Conservation (phyloP, 2,113 vertebrate species). For the Anseranas semipalmata region DNA sequence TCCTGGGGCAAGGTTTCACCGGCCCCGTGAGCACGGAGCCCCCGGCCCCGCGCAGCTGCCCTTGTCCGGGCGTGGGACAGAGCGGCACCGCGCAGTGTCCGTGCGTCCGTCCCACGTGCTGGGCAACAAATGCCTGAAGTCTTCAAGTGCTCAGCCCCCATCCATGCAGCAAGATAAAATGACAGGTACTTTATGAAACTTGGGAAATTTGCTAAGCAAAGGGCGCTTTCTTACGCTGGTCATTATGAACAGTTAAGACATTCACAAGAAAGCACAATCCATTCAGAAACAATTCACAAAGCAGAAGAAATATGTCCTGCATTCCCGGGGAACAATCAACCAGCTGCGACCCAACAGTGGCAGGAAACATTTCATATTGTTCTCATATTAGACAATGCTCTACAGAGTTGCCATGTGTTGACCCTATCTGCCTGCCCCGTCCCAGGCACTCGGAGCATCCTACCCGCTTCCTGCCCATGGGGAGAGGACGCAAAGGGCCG, state of each 20-base stretch:
- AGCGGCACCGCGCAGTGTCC: background rate
- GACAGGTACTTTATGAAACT: background rate
- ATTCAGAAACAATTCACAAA: background rate
- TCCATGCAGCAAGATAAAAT: background rate
- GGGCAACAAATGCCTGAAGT: too few relatives aligned
- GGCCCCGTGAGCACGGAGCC: too few relatives aligned
- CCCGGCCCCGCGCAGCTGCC: background rate
- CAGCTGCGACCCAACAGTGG: background rate
- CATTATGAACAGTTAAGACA: background rate
- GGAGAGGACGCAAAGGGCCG: background rate
- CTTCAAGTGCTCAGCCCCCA: background rate
- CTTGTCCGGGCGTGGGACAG: background rate
- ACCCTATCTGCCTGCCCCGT: background rate
- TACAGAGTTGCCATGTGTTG: rapidly evolving
- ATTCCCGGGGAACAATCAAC: background rate
- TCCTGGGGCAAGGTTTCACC: too few relatives aligned
- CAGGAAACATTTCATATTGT: background rate
- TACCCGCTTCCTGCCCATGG: background rate
- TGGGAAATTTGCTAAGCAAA: background rate
- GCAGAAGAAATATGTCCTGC: background rate
- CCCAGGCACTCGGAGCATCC: background rate
- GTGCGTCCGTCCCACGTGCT: background rate
- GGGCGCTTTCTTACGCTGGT: background rate
- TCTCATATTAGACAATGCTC: rapidly evolving
- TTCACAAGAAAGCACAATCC: background rate